Evolutionary conservation across 2,113 vertebrate genomes (phyloP), one percentile per base, ranked within the genome.

Genomic region (Uropsilus gracilis): DNA sequence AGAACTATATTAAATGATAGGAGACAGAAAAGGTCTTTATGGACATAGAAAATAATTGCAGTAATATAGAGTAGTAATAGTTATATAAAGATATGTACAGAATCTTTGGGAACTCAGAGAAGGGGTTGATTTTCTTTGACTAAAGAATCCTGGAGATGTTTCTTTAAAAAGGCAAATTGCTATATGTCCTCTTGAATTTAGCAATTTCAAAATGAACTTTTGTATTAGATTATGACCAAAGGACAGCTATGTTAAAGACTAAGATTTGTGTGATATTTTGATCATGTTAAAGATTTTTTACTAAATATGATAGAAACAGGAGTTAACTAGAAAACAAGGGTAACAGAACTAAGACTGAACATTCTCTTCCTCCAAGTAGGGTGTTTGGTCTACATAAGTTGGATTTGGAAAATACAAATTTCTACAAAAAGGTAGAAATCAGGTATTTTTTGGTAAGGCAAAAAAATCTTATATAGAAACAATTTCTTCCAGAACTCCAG

Each of bases 141-240:
- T 26, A 64, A 44, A 63, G 13, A 16, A 72, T 5, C 32, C 77
- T 77, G n/a, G n/a, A n/a, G n/a, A n/a, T n/a, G n/a, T n/a, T n/a
- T n/a, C n/a, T n/a, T n/a, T n/a, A 9, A 34, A 91, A 81, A 69
- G 10, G 1, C 30, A 78, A 64, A 91, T 77, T 84, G 28, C 22
- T 72, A 5, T 46, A 42, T n/a, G n/a, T 48, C 8, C 8, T n/a
- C 28, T 71, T 76, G 20, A 87, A 20, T 12, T 71, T 48, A 83
- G 69, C 53, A 71, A 95, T 61, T 50, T 77, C 44, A 71, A 69
- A 82, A 63, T 85, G 77, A 55, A 77, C 37, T 81, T 80, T 76
- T 61, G 59, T 63, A 44, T 84, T 55, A 84, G 16, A 86, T 90
- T 86, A 86, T 95, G 61, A 76, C 50, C 30, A n/a, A 75, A 63